Conservation (phyloP, 2,797 vertebrate species). For the Sphenopsis melanotis region DNA sequence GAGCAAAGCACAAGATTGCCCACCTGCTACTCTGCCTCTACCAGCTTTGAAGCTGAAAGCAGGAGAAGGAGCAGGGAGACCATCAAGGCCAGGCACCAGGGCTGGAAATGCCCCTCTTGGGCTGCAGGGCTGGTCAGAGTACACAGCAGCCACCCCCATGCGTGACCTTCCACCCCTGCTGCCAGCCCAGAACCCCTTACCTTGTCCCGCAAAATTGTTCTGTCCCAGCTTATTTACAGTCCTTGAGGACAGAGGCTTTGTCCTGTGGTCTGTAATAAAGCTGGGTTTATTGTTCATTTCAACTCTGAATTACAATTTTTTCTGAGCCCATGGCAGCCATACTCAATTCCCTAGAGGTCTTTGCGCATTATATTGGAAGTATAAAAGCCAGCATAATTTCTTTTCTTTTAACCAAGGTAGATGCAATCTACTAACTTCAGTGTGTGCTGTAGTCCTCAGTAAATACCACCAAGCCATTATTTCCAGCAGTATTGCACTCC, state of each 20-base stretch:
- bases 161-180: accelerated
- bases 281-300: not conserved
- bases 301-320: not conserved
- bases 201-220: not conserved
- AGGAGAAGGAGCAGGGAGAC: not conserved
- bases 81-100: accelerated
- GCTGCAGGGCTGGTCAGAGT: not conserved
- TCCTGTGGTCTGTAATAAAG: not conserved
- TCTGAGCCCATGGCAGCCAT: not conserved
- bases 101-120: not conserved
- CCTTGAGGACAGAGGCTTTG: not conserved
- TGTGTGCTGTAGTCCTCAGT: not conserved
- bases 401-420: not conserved
- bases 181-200: not conserved
- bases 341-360: not conserved
- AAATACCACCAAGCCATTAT: not conserved
- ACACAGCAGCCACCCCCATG: not conserved
- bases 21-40: not conserved
- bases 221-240: not conserved
- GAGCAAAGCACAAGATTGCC: not conserved
- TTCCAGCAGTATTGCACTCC: not conserved
- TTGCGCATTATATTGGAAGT: not conserved
- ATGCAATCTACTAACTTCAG: not conserved
- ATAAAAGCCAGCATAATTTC: not conserved
- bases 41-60: not conserved